A percentile compares a stretch with the other conserved stretches of the same genome.
Conservation (phyloP, 2,113 vertebrate species). For the Erythrocebus patas region DNA sequence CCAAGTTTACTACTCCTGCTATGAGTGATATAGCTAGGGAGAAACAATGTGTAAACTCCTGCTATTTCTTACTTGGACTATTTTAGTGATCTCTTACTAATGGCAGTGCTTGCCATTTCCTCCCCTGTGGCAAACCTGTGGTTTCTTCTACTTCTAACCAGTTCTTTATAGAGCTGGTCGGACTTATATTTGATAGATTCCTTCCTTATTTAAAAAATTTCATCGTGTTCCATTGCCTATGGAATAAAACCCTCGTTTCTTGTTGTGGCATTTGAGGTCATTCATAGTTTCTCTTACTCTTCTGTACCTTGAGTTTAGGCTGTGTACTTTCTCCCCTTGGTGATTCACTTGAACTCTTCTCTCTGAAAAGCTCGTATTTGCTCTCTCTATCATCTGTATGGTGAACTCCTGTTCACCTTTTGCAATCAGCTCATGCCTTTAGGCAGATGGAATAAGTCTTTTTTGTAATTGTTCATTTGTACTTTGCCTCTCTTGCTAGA, state of each 20-base stretch:
- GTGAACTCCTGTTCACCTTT: neutral
- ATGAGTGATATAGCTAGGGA: neutral
- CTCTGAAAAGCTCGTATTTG: neutral
- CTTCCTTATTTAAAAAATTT: neutral
- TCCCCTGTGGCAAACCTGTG: neutral
- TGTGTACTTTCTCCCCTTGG: neutral
- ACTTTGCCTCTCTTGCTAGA: neutral
- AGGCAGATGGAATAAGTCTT: neutral
- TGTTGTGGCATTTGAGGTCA: neutral
- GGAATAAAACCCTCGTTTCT: neutral
- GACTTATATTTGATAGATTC: neutral
- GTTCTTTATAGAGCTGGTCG: neutral
- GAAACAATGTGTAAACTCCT: neutral
- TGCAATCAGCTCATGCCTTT: neutral
- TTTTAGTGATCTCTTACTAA: neutral
- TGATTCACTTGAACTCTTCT: neutral
- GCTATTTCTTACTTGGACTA: neutral
- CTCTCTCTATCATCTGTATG: neutral
- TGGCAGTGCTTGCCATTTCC: neutral
- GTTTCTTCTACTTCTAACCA: neutral
- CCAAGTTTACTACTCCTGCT: neutral
- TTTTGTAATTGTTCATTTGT: neutral
- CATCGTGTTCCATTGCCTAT: fast-evolving
- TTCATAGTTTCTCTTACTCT: neutral
- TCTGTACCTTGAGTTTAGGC: neutral